These are phyloP conservation scores for Panorpa germanica DNA, from an alignment of 2,888 invertebrate species.

Conservation along the genomic window DNA sequence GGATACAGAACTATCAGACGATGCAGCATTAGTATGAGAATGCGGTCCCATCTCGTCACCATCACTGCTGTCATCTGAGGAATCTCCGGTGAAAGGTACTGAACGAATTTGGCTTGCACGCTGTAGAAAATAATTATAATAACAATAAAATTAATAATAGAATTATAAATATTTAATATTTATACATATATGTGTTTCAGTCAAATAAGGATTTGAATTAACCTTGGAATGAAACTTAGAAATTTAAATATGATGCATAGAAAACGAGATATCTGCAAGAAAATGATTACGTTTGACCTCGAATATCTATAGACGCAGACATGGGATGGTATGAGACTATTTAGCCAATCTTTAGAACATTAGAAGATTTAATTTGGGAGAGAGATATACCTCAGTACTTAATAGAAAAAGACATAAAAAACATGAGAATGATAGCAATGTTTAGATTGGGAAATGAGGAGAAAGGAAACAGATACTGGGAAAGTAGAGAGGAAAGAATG, in stretches of 20 bases:
- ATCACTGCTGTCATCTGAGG: constrained; percentile 86
- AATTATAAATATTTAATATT: background rate
- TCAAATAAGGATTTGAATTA: too few species aligned
- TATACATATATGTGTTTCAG: too few species aligned
- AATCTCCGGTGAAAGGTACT: constrained; percentile 89
- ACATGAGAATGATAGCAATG: too few species aligned
- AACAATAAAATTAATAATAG: constrained; percentile 3
- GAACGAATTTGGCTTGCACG: constrained; percentile 90
- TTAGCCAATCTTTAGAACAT: background rate
- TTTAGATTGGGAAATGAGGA: too few species aligned
- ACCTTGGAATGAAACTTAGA: background rate
- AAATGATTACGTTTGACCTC: background rate
- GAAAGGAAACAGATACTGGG: too few species aligned
- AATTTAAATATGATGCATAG: background rate
- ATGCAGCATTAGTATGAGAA: constrained; percentile 11
- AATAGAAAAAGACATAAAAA: too few species aligned
- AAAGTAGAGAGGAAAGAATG: too few species aligned
- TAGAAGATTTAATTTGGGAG: too few species aligned
- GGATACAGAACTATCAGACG: constrained; percentile 36
- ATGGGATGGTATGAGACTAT: background rate
- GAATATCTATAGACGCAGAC: background rate
- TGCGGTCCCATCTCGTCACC: constrained; percentile 53
- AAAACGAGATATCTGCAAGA: background rate
- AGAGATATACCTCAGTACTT: too few species aligned
- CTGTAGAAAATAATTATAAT: constrained; percentile 22